Evolutionary conservation across 2,888 invertebrate species (phyloP).

Genomic region (Vanessa cardui): DNA sequence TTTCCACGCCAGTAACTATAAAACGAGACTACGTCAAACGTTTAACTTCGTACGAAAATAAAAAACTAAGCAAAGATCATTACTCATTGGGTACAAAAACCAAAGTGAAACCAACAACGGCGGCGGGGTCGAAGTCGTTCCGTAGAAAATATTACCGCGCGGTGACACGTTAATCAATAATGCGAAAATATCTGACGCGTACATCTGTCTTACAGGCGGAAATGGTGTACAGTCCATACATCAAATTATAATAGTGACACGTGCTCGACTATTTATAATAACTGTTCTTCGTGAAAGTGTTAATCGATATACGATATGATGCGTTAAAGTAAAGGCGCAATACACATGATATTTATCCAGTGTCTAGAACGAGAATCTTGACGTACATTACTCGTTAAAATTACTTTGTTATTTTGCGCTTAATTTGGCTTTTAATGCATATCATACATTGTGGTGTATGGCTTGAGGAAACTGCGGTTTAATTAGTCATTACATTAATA

Average conservation of each 20-base stretch:
- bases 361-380: no score
- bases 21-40: constrained; percentile 1
- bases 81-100: constrained; percentile 26
- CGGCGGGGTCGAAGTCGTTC: constrained; percentile 9
- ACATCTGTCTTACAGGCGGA: constrained; percentile 30
- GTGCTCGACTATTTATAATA: neutral
- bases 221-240: constrained; percentile 25
- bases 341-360: no score
- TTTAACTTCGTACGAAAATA: neutral
- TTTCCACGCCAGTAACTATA: neutral
- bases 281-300: neutral
- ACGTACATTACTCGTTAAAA: no score
- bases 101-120: constrained; percentile 6
- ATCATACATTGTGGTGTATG: no score
- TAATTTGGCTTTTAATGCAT: no score
- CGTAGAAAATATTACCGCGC: constrained; percentile 10
- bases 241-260: constrained; percentile 25
- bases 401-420: no score
- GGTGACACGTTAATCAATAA: constrained; percentile 22
- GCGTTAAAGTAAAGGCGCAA: no score
- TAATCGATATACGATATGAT: neutral
- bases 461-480: no score
- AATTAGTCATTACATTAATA: no score
- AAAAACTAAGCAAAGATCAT: constrained; percentile 18
- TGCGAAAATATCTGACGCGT: constrained; percentile 20